phyloP scores from a whole-genome alignment of 2,797 vertebrate species.

The Melopsittacus undulatus region DNA sequence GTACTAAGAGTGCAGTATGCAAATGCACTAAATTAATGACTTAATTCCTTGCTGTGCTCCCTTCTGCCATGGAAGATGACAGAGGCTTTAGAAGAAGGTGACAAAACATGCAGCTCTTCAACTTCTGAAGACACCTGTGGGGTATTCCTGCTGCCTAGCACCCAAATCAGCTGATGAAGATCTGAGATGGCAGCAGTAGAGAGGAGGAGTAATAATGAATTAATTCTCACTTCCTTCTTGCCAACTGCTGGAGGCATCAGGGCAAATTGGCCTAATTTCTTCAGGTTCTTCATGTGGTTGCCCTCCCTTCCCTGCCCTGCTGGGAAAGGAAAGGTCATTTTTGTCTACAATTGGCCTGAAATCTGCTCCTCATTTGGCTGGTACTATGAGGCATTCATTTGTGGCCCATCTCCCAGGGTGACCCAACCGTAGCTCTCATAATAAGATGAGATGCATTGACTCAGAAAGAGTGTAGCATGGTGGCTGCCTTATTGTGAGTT shows the following conservation, averaged over 20 bases:
- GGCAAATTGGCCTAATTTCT: background rate
- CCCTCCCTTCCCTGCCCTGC: background rate
- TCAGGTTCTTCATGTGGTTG: background rate
- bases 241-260: background rate
- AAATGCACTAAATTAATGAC: background rate
- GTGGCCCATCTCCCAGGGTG: background rate
- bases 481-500: background rate
- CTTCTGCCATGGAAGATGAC: background rate
- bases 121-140: background rate
- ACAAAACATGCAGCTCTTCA: background rate
- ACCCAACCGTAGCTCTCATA: background rate
- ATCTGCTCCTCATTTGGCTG: background rate
- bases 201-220: background rate
- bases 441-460: fast-evolving
- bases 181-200: background rate
- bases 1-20: background rate
- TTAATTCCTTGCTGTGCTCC: background rate
- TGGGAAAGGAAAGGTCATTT: background rate
- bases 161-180: background rate
- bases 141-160: background rate
- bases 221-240: background rate
- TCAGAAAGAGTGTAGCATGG: fast-evolving
- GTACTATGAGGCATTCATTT: background rate
- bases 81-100: background rate
- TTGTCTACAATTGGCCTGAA: background rate